phyloP scores from a whole-genome alignment of 2,888 invertebrate species.

The Drosophila kanekoi region DNA sequence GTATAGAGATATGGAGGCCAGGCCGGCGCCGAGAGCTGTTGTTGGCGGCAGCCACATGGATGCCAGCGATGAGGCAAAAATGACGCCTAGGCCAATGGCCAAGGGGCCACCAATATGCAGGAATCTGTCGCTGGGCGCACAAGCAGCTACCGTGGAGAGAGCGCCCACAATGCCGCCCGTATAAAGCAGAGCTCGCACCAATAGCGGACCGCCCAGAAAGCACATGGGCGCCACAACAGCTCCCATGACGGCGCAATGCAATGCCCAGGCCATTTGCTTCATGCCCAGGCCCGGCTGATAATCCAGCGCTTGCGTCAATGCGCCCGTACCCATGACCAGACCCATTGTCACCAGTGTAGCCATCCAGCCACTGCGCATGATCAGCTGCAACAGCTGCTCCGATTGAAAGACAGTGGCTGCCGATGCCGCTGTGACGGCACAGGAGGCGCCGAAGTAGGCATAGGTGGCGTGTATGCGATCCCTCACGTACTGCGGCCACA shows the following conservation, averaged over 20 bases:
- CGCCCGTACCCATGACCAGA: constrained; percentile 95
- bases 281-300: constrained; percentile 92
- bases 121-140: constrained; percentile 98
- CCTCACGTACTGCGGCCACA: constrained; percentile 97
- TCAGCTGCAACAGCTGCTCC: constrained; percentile 92
- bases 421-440: constrained; percentile 92
- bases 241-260: constrained; percentile 94
- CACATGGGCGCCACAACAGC: constrained; percentile 96
- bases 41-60: constrained; percentile 96
- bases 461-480: constrained; percentile 96
- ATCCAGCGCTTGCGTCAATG: constrained; percentile 92
- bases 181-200: constrained; percentile 96
- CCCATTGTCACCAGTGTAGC: constrained; percentile 92
- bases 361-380: constrained; percentile 92
- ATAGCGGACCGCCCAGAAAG: constrained; percentile 95
- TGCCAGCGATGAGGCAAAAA: constrained; percentile 96
- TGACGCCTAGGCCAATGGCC: constrained; percentile 97
- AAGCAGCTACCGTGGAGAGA: constrained; percentile 95
- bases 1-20: constrained; percentile 96
- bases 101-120: constrained; percentile 97
- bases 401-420: constrained; percentile 93
- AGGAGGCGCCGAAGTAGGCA: constrained; percentile 95
- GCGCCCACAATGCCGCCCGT: constrained; percentile 98
- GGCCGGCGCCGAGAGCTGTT: constrained; percentile 93
- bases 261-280: constrained; percentile 94